Base-by-base conservation (phyloP, 2,113 vertebrate genomes). In the Gopherus evgoodei region DNA sequence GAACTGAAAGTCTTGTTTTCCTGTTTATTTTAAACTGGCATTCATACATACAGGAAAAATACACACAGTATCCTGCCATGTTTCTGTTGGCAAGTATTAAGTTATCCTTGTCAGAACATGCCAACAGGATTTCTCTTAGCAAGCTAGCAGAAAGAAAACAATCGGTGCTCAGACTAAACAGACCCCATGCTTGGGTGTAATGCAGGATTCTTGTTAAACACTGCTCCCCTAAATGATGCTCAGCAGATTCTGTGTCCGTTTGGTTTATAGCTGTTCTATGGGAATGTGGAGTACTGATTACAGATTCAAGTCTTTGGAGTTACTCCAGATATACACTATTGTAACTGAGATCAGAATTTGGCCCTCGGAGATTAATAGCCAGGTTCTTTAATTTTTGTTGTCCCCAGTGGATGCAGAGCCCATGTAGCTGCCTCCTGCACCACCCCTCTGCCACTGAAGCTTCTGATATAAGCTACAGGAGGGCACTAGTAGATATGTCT, bases 61-160 rank as follows among this genome's bases (percentile, higher is more conserved):
- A 92, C 82, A 59, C 81, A 91, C 90, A 2, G 95, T 92, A 96
- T 97, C 97, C 93, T 98, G 97, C 97, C 96, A 94, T 98, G 97
- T 98, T 98, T 98, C 98, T 98, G 87, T 98, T 98, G 98, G 98
- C 98, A 98, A 83, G 90, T 93, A 83, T 91, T 91, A 96, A 95
- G 92, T 97, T 97, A 94, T 96, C 97, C 96, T 97, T 98, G 95
- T 98, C 95, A 97, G 97, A 98, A 98, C 96, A 95, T 97, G 97
- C 97, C 98, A 98, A 97, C 94, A 94, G 91, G 94, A 97, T 97
- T 98, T 98, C 98, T 98, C 98, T 97, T 97, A 96, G 97, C 83
- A 93, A 97, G 95, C 94, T 93, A 96, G 91, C 44, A 96, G 97
- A 96, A 97, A 96, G 96, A 96, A 97, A 98, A 95, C 97, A 97